Evolutionary conservation across 2,888 invertebrate genomes (phyloP), one percentile per base, ranked within the genome.

Genomic region (Nymphalis urticae): DNA sequence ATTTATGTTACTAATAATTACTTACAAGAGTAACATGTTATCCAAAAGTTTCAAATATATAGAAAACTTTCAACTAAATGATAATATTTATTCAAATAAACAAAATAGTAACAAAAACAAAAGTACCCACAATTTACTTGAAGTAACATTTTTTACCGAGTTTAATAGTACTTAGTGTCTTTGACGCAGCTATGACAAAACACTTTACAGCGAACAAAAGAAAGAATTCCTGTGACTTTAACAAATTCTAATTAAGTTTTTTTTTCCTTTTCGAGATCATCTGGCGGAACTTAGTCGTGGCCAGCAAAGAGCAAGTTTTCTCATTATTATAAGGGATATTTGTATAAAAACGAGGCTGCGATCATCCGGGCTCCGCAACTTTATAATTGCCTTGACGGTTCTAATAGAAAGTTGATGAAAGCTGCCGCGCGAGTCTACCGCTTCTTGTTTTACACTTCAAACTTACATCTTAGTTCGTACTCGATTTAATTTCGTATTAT

Each of bases 401-500:
- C 81, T 90, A 90, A 91, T 89, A 84, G 85, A 89, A 90, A 90
- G 87, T 90, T 89, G 88, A 90, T 89, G 90, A 87, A 89, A 89
- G 88, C 87, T 88, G 87, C 88, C 90, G 75, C 75, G 75, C 73
- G 76, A 79, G 79, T 80, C 85, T 80, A 82, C 82, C 80, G 82
- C 85, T 84, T 85, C 88, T 88, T 87, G 87, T 87, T 85, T 83
- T 80, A 79, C 74, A 82, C 78, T 85, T 77, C 77, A 82, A 86
- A 87, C 88, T 88, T 86, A 83, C 80, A 84, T 85, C 85, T 85
- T 85, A 88, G 84, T 84, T 85, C 78, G 80, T 79, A 77, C 75
- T 78, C 78, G 75, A 74, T 67, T 68, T 68, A 65, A 72, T 74
- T 74, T 74, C 59, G 50, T 69, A 72, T 66, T 79, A 76, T 81